These are phyloP conservation scores for Drosophila tanythrix DNA, from an alignment of 2,888 invertebrate species.

Conservation along the genomic window DNA sequence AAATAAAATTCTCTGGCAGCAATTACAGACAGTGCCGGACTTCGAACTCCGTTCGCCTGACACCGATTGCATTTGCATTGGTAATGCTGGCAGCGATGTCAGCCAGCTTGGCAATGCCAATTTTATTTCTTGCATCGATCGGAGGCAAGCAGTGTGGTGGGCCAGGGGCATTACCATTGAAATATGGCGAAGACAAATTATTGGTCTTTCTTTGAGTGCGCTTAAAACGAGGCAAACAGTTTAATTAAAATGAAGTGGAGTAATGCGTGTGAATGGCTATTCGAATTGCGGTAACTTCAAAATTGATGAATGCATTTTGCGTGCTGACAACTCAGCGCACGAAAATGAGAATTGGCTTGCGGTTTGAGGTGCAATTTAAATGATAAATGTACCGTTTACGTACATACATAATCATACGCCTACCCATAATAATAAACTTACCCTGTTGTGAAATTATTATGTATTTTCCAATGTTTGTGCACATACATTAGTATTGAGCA, in stretches of 20 bases:
- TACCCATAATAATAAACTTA: background rate
- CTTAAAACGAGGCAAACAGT: slow-evolving; percentile 63
- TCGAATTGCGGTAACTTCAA: slow-evolving; percentile 42
- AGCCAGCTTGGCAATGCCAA: slow-evolving; percentile 48
- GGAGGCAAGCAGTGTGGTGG: background rate
- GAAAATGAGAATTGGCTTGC: slow-evolving; percentile 9
- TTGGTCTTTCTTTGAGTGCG: slow-evolving; percentile 73
- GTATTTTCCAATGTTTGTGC: background rate
- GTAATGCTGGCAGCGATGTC: slow-evolving; percentile 56
- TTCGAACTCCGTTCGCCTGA: slow-evolving; percentile 17
- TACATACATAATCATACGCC: background rate
- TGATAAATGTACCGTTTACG: slow-evolving; percentile 7
- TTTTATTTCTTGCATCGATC: slow-evolving; percentile 54
- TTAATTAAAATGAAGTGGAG: slow-evolving; percentile 71
- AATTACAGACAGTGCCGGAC: slow-evolving; percentile 50
- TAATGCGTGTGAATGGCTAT: slow-evolving; percentile 71
- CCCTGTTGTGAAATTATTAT: background rate
- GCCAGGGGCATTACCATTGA: slow-evolving; percentile 42
- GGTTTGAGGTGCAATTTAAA: slow-evolving; percentile 8
- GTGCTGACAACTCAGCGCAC: background rate
- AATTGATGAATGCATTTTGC: slow-evolving; percentile 37
- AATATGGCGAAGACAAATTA: slow-evolving; percentile 75
- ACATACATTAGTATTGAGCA: background rate
- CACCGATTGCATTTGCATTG: slow-evolving; percentile 70
- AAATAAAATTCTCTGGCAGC: slow-evolving; percentile 46